Percentiles rank a stretch among this genome's conserved stretches.
Conservation (phyloP, 2,113 vertebrate species). For the Engystomops pustulosus region DNA sequence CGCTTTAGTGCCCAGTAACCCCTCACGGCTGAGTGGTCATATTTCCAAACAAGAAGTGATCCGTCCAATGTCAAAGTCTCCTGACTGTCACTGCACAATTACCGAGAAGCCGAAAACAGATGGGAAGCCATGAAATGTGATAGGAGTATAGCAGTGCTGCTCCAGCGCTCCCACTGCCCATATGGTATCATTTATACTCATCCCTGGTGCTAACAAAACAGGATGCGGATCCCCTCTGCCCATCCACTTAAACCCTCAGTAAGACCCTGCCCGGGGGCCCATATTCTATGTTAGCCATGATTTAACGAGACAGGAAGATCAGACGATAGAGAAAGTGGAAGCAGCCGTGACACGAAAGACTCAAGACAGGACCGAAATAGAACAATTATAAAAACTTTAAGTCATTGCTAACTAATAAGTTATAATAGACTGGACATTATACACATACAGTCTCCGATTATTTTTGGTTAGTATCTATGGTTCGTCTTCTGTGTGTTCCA, state of each 20-base stretch:
- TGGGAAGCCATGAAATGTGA: constrained; percentile 48
- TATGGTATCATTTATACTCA: constrained; percentile 57
- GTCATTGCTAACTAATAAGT: neutral
- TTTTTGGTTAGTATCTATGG: neutral
- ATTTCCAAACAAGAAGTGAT: constrained; percentile 32
- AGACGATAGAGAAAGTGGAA: constrained; percentile 16
- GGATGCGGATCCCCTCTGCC: constrained; percentile 46
- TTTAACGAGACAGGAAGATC: constrained; percentile 1
- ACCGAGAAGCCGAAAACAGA: constrained; percentile 38
- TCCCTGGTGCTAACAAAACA: constrained; percentile 48
- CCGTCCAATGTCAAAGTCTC: constrained; percentile 14
- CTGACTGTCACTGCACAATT: constrained; percentile 34
- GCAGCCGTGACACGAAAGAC: neutral
- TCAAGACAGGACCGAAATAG: neutral
- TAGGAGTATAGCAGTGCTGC: constrained; percentile 37
- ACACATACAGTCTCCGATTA: neutral
- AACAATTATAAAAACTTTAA: neutral
- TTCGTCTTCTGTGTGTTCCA: neutral
- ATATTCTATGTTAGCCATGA: neutral
- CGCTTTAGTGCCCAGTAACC: neutral
- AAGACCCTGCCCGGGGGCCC: constrained; percentile 21
- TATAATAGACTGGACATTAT: neutral
- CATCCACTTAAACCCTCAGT: constrained; percentile 63
- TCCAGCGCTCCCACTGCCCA: constrained; percentile 40
- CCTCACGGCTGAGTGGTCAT: constrained; percentile 40